A percentile compares a stretch with the other conserved stretches of the same genome.
These are phyloP conservation scores for Leptoclinus maculatus DNA, from an alignment of 2,797 vertebrate species.

Conservation along the genomic window DNA sequence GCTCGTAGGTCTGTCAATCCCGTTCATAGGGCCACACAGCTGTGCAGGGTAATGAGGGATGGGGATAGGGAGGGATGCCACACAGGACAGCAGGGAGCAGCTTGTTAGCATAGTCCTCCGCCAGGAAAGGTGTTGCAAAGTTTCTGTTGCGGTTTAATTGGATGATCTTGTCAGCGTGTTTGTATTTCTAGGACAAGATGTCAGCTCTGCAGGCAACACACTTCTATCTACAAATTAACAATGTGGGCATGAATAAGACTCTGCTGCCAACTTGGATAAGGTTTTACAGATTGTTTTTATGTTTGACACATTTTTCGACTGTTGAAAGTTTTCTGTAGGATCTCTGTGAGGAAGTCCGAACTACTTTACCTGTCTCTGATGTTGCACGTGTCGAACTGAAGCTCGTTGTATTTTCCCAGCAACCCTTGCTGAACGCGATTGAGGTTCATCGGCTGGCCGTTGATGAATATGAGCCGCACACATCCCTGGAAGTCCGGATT, in stretches of 20 bases:
- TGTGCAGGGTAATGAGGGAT: conserved; percentile 73
- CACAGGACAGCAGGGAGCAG: conserved; percentile 68
- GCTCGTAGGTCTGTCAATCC: conserved; percentile 40
- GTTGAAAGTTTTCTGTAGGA: not conserved
- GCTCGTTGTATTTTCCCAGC: conserved; percentile 93
- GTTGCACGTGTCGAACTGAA: conserved; percentile 95
- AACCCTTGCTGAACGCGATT: conserved; percentile 91
- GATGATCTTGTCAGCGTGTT: conserved; percentile 73
- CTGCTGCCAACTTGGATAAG: conserved; percentile 46
- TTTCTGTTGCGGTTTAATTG: conserved; percentile 76
- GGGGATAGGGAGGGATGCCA: conserved; percentile 37
- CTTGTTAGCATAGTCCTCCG: conserved; percentile 78
- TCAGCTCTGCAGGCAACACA: conserved; percentile 57
- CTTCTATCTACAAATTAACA: conserved; percentile 64
- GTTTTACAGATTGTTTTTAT: conserved; percentile 19
- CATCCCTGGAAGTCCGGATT: conserved; percentile 94
- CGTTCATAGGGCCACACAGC: conserved; percentile 47
- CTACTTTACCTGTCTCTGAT: conserved; percentile 95
- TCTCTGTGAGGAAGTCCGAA: not conserved
- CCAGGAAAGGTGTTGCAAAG: conserved; percentile 55
- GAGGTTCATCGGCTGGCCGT: conserved; percentile 93
- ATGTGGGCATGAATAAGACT: conserved; percentile 37
- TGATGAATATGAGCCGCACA: conserved; percentile 94
- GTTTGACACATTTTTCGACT: conserved; percentile 19
- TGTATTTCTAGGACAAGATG: conserved; percentile 70